These are phyloP conservation scores for Ips typographus DNA, from an alignment of 1,140 invertebrate species.

Conservation along the genomic window DNA sequence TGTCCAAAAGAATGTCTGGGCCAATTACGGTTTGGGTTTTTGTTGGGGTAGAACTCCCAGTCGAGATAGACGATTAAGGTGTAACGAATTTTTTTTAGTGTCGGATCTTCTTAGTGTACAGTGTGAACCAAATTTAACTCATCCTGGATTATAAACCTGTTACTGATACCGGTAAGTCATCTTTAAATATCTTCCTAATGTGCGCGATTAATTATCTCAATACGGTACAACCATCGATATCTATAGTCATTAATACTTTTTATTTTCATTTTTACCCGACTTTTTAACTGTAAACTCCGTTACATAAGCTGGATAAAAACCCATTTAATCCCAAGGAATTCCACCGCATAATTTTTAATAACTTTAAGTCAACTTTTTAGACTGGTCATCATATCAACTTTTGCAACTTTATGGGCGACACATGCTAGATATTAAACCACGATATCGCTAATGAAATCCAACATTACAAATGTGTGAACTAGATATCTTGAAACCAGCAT, in stretches of 20 bases:
- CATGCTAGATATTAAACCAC: no score
- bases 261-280: background rate
- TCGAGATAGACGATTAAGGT: background rate
- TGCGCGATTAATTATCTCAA: no score
- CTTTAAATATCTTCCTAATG: background rate
- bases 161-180: constrained; percentile 24
- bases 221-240: background rate
- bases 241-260: background rate
- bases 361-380: background rate
- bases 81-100: background rate
- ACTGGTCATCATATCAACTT: no score
- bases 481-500: no score
- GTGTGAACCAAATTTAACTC: constrained; percentile 12
- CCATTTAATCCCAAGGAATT: background rate
- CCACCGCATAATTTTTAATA: background rate
- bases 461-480: no score
- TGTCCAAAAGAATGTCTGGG: constrained; percentile 13
- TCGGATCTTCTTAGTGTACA: background rate
- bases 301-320: background rate
- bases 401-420: no score
- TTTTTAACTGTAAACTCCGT: background rate
- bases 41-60: constrained; percentile 7
- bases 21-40: constrained; percentile 16
- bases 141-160: constrained; percentile 30
- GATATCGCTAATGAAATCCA: no score